Base-by-base conservation (phyloP, 1,140 invertebrate species). In the Zaprionus taronus region DNA sequence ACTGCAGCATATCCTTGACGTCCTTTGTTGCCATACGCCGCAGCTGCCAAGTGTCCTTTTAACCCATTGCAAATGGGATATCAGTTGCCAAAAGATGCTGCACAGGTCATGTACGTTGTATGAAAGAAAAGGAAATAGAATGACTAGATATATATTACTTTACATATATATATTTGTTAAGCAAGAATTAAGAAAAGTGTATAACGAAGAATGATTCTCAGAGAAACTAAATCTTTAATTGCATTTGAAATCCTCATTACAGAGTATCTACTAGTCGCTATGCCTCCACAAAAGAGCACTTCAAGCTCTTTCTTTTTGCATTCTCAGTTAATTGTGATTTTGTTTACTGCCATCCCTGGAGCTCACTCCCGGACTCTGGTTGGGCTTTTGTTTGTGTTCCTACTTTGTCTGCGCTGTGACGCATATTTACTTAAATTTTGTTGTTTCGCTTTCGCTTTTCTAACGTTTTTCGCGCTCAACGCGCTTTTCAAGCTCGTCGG, bases 291-390 rank as follows among this genome's bases (percentile, higher is more conserved):
- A n/a, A n/a, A 3, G n/a, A 5, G 20, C 11, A 53, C 49, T 41
- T n/a, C 12, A 7, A 11, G 67, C 47, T 36, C 7, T 7, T 41
- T 57, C 72, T 67, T 81, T 84, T 83, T 83, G 62, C 84, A 87
- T 87, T 89, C 68, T 81, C 85, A 84, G 85, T 89, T 89, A 89
- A 89, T 89, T 89, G 85, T 89, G 84, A 89, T 90, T 89, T 89
- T 90, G 85, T 89, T 89, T 89, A 90, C 81, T 72, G 81, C 53
- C 78, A 70, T 67, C 71, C 61, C 75, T 68, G 67, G 20, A 60
- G 38, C 73, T 61, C 22, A 61, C 36, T 57, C 15, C 34, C 73
- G 51, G 49, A 28, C 56, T 12, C 65, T 49, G 56, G 68, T 61
- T 22, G 49, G 28, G 53, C 62, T 64, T 77, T 84, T 89, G 84